Conservation (phyloP, 2,888 invertebrate species). For the Drosophila mulleri region DNA sequence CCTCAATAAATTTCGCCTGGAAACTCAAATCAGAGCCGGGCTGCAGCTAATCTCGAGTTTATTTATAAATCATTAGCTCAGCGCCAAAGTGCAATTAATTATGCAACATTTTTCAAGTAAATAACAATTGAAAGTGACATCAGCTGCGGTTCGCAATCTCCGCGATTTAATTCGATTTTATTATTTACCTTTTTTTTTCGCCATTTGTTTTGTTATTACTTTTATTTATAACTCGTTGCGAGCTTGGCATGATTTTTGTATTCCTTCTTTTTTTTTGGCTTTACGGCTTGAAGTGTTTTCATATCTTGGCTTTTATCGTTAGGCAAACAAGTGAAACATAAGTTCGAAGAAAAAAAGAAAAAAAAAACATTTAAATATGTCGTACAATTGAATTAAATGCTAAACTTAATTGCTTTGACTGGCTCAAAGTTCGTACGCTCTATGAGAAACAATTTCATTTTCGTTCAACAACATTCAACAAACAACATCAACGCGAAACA, state of each 20-base stretch:
- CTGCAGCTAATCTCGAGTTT: conserved; percentile 45
- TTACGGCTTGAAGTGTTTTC: conserved; percentile 54
- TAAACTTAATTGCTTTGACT: conserved; percentile 63
- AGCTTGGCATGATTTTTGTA: conserved; percentile 16
- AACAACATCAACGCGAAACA: conserved; percentile 14
- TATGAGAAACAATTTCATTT: conserved; percentile 61
- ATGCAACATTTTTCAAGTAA: conserved; percentile 23
- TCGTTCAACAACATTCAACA: conserved; percentile 17
- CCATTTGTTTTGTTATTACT: background rate
- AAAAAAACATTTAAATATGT: conserved; percentile 47
- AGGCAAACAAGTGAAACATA: conserved; percentile 44
- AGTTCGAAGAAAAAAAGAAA: background rate
- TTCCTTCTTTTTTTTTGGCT: background rate
- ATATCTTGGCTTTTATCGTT: conserved; percentile 33
- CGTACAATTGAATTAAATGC: conserved; percentile 63
- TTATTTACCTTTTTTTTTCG: background rate
- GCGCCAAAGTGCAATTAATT: conserved; percentile 40
- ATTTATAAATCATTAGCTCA: conserved; percentile 72
- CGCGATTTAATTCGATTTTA: conserved; percentile 18
- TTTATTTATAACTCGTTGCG: conserved; percentile 21
- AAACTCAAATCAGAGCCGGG: background rate
- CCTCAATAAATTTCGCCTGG: conserved; percentile 26
- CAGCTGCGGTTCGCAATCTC: conserved; percentile 37
- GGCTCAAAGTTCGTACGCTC: conserved; percentile 54
- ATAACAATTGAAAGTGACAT: conserved; percentile 69